A percentile compares a stretch with the other conserved stretches of the same genome.
Conservation (phyloP, 2,113 vertebrate species). For the Prinia subflava region DNA sequence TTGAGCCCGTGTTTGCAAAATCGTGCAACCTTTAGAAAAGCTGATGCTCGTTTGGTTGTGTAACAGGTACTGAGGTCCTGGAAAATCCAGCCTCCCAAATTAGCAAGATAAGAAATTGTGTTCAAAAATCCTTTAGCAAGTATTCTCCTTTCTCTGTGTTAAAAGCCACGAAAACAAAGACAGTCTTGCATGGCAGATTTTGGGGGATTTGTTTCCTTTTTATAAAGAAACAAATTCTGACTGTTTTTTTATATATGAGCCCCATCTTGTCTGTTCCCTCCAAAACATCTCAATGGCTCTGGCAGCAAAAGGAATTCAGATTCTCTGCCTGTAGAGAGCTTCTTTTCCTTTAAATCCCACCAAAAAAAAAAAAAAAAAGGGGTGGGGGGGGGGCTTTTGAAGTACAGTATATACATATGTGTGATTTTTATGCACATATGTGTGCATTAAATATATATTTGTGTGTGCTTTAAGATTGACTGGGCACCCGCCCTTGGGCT, state of each 20-base stretch:
- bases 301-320: background rate
- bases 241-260: background rate
- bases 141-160: background rate
- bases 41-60: background rate
- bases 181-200: background rate
- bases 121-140: background rate
- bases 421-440: background rate
- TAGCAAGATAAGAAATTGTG: background rate
- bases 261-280: slow-evolving; percentile 19
- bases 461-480: background rate
- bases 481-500: slow-evolving; percentile 6
- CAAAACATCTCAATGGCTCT: background rate
- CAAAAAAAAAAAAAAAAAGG: background rate
- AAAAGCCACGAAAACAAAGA: background rate
- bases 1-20: slow-evolving; percentile 7
- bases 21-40: background rate
- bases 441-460: background rate
- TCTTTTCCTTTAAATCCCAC: background rate
- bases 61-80: background rate
- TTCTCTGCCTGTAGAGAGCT: background rate
- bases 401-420: background rate
- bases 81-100: background rate
- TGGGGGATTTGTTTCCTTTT: background rate
- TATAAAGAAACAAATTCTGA: background rate
- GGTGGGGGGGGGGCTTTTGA: background rate